Conservation (phyloP, 64 coral and sea anemone genomes). For the Anthopleura sola region DNA sequence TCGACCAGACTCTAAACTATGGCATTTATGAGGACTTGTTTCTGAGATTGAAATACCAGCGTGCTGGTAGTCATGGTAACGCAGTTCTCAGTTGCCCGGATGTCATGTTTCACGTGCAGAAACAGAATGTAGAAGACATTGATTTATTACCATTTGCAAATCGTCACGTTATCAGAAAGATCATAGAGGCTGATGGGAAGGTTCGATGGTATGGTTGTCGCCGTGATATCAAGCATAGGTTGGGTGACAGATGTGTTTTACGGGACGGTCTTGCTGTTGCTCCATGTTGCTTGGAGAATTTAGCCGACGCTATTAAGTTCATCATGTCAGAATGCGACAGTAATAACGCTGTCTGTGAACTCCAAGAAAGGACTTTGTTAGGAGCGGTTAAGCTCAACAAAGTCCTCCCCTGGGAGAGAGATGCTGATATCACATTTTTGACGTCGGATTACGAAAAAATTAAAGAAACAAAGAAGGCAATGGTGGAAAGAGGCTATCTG, state of each 20-base stretch:
- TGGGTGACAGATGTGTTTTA: constrained; percentile 44
- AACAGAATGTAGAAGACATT: constrained; percentile 25
- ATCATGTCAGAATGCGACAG: constrained; percentile 78
- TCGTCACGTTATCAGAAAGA: constrained; percentile 78
- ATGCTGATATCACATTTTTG: constrained; percentile 93
- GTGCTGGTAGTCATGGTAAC: constrained; percentile 13
- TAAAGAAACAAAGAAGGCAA: constrained; percentile 31
- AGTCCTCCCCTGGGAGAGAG: constrained; percentile 95
- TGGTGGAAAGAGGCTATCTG: constrained; percentile 54
- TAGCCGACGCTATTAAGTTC: constrained; percentile 83
- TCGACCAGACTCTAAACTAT: constrained; percentile 20
- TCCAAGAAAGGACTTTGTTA: constrained; percentile 87
- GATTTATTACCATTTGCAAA: constrained; percentile 61
- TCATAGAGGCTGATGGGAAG: constrained; percentile 63
- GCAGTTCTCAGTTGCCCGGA: constrained; percentile 88
- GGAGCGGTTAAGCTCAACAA: constrained; percentile 95
- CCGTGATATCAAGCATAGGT: constrained; percentile 65
- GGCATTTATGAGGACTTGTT: constrained; percentile 58
- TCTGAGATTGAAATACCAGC: constrained; percentile 32
- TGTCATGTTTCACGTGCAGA: constrained; percentile 70
- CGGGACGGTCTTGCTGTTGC: constrained; percentile 63
- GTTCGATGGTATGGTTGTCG: constrained; percentile 89
- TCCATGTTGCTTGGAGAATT: constrained; percentile 90
- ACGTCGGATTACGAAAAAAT: constrained; percentile 70
- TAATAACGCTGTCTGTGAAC: constrained; percentile 61